phyloP scores from a whole-genome alignment of 2,888 invertebrate species.

The Mythimna vitellina region DNA sequence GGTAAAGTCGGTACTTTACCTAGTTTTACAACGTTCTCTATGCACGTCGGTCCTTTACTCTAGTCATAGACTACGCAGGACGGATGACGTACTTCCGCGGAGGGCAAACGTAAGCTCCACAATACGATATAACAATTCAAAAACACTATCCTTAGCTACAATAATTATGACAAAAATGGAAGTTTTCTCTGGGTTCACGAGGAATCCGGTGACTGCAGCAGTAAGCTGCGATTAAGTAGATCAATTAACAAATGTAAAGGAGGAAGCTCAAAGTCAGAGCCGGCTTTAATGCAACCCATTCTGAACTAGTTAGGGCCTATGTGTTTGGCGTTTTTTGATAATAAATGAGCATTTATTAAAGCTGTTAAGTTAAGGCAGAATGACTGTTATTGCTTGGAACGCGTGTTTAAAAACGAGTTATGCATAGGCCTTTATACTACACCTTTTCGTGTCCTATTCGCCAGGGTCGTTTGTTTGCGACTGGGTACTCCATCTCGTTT shows the following conservation, averaged over 20 bases:
- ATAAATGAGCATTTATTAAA: not conserved
- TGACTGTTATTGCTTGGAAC: too few relatives aligned
- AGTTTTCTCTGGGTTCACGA: slow-evolving; percentile 48
- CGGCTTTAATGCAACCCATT: not conserved
- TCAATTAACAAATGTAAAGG: slow-evolving; percentile 19
- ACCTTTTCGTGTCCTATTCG: too few relatives aligned
- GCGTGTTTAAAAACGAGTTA: not conserved
- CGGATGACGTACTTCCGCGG: slow-evolving; percentile 58
- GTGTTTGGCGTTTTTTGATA: not conserved
- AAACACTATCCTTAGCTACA: slow-evolving; percentile 44
- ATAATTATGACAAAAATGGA: slow-evolving; percentile 56
- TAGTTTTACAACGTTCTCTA: slow-evolving; percentile 30
- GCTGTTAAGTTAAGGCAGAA: not conserved
- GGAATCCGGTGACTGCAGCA: slow-evolving; percentile 19
- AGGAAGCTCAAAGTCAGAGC: slow-evolving; percentile 30
- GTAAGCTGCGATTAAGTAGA: slow-evolving; percentile 23
- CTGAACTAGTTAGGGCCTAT: not conserved
- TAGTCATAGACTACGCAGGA: slow-evolving; percentile 56
- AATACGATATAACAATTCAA: slow-evolving; percentile 40
- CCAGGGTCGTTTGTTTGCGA: too few relatives aligned
- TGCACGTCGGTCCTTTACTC: slow-evolving; percentile 41
- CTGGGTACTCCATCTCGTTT: too few relatives aligned
- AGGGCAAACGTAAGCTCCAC: slow-evolving; percentile 57
- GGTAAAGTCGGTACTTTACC: not conserved
- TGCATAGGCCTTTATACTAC: not conserved